A percentile compares a stretch with the other conserved stretches of the same genome.
phyloP scores from a whole-genome alignment of 2,113 vertebrate species.

The Cinclus mexicanus region DNA sequence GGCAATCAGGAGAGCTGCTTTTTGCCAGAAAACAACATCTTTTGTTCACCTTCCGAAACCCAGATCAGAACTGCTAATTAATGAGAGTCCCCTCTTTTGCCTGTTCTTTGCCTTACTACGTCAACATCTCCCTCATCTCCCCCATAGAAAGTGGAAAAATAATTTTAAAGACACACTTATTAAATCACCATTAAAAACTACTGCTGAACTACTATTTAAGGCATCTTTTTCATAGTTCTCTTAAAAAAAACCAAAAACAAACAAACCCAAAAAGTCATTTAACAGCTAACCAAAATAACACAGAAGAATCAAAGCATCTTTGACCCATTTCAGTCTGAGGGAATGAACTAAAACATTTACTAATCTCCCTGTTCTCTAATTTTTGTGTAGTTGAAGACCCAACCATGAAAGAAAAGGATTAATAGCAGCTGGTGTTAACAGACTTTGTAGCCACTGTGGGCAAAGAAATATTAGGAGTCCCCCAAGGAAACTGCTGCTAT shows the following conservation, averaged over 20 bases:
- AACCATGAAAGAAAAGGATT: background rate
- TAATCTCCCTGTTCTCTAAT: background rate
- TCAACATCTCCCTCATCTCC: background rate
- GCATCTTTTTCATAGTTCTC: background rate
- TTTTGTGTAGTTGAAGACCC: background rate
- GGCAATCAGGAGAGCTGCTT: background rate
- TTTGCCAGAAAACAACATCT: background rate
- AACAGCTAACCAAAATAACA: background rate
- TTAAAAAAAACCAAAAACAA: background rate
- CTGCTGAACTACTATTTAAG: background rate
- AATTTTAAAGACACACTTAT: background rate
- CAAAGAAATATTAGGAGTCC: background rate
- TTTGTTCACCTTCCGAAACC: background rate
- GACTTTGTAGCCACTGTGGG: background rate
- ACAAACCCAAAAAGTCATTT: background rate
- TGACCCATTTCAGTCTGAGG: background rate
- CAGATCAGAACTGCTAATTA: background rate
- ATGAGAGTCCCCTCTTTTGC: background rate
- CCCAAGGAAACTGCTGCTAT: background rate
- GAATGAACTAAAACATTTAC: background rate
- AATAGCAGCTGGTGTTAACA: background rate
- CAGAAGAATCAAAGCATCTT: background rate
- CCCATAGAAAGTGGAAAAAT: background rate
- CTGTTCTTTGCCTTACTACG: background rate
- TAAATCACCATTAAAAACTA: background rate